Conservation (phyloP, 2,113 vertebrate genomes). For the Cyphomyrus discorhynchus region DNA sequence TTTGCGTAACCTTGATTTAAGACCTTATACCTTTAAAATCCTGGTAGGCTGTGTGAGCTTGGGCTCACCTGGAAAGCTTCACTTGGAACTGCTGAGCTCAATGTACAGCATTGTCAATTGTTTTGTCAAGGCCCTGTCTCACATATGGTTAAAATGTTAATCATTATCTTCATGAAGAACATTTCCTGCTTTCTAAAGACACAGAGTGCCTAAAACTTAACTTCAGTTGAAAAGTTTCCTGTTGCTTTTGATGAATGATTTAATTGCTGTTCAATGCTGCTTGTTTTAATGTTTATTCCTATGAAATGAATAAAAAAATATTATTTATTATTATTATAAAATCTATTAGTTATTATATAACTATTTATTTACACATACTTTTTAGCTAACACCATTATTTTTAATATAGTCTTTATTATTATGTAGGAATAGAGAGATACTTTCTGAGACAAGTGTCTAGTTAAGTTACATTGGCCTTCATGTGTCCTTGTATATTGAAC, state of each 20-base stretch:
- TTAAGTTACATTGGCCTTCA: not conserved
- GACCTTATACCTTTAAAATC: not conserved
- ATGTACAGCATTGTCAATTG: not conserved
- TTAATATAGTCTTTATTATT: not conserved
- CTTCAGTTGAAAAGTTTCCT: not conserved
- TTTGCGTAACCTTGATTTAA: not conserved
- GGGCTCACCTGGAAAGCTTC: not conserved
- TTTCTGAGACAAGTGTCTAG: not conserved
- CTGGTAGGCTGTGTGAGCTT: not conserved
- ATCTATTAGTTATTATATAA: too few species aligned
- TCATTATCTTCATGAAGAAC: conserved; percentile 21
- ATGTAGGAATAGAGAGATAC: not conserved
- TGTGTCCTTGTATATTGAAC: not conserved
- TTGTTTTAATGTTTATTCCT: not conserved
- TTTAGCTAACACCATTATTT: not conserved
- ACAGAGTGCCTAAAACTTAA: not conserved
- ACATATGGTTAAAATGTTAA: conserved; percentile 16
- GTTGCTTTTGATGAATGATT: not conserved
- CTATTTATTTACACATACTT: not conserved
- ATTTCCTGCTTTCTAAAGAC: not conserved
- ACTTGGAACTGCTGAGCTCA: not conserved
- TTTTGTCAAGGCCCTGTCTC: not conserved
- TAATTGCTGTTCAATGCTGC: not conserved
- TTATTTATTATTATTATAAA: not conserved
- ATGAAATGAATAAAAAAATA: not conserved